Base-by-base conservation (phyloP, 2,113 vertebrate species). In the Melanostigma gelatinosum region DNA sequence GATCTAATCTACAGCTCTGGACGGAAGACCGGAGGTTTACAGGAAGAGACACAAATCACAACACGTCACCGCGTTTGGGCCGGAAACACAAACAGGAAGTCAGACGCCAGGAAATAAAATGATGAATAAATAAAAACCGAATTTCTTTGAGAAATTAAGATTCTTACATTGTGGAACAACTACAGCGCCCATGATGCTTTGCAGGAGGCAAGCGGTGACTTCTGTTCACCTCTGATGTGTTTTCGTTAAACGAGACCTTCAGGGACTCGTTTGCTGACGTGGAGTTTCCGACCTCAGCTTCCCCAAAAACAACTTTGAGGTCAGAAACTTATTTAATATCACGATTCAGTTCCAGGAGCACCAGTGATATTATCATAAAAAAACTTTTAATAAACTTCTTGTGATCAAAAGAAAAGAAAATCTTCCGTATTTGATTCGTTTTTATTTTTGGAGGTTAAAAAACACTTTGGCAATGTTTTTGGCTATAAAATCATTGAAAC, bases 1-100 rank as follows among this genome's bases (percentile, higher is more conserved):
- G 32, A 78, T 81, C 58, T 90, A 89, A 24, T 80, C 78, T 83
- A 91, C 68, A 18, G 48, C 69, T 80, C 77, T 73, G 68, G 80
- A 92, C 91, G 91, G 88, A 94, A 93, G 92, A 93, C 91, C 32
- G 83, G 82, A 36, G 38, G 70, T 80, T 77, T 9, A 91, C 88
- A 86, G 80, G 72, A 86, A 85, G 83, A 85, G 77, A 90, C 87
- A 87, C 85, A 50, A 46, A 68, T 54, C 46, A 91, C 87, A 82
- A 72, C 85, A 64, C 75, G 69, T 29, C 58, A 52, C 32, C 44
- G n/a, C n/a, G 63, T 77, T 68, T 72, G 82, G 65, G 79, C 82
- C 13, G 82, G 58, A 85, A 34, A 34, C 34, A 34, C 34, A 34
- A 34, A 34, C 34, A 34, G 34, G 34, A 34, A 40, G 38, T 40